Evolutionary conservation across 2,888 invertebrate species (phyloP).

Genomic region (Atrina japonica): DNA sequence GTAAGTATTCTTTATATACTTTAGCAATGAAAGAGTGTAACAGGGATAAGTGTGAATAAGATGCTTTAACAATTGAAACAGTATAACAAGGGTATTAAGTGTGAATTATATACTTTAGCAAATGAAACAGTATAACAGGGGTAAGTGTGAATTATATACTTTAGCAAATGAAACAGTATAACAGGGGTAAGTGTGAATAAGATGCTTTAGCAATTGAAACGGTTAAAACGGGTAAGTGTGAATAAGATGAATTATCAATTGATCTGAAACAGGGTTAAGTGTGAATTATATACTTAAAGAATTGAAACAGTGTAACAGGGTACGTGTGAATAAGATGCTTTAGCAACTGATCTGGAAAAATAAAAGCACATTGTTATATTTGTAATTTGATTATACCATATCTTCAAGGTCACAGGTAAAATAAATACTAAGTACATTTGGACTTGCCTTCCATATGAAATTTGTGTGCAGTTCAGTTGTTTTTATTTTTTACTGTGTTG

Average conservation of each 20-base stretch:
- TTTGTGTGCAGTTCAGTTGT: too few species aligned
- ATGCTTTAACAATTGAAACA: neutral
- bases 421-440: too few species aligned
- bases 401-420: too few species aligned
- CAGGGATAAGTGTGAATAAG: conserved; percentile 17
- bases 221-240: conserved; percentile 16
- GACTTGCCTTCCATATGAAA: too few species aligned
- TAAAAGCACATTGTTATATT: too few species aligned
- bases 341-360: too few species aligned
- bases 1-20: too few species aligned
- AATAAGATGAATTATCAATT: neutral
- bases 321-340: too few species aligned
- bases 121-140: neutral
- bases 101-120: conserved; percentile 3
- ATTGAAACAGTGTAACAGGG: too few species aligned
- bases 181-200: conserved; percentile 18
- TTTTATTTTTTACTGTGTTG: too few species aligned
- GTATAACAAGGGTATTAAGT: conserved; percentile 12
- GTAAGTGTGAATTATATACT: conserved; percentile 10
- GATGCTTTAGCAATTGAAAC: neutral
- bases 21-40: neutral
- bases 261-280: conserved; percentile 1
- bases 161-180: neutral
- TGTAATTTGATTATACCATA: too few species aligned
- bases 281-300: too few species aligned